A percentile compares a stretch with the other conserved stretches of the same genome.
Evolutionary conservation across 2,888 invertebrate genomes (phyloP).

Genomic region (Abrostola tripartita): DNA sequence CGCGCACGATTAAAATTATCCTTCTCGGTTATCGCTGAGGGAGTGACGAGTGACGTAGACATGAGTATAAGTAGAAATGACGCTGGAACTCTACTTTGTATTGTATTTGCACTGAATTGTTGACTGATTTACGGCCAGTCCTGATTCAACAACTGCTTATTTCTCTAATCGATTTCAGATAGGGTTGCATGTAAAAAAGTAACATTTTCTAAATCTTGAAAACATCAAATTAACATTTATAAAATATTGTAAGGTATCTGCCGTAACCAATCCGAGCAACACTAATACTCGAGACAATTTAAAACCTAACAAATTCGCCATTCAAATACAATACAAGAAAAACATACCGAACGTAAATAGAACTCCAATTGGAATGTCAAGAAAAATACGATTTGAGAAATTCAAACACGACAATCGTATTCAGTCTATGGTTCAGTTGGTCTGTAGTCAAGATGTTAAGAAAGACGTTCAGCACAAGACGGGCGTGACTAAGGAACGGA

Average conservation of each 20-base stretch:
- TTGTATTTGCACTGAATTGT: conserved; percentile 29
- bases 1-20: conserved; percentile 87
- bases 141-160: conserved; percentile 27
- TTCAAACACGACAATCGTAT: conserved; percentile 5
- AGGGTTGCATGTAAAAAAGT: background rate
- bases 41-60: conserved; percentile 73
- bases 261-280: conserved; percentile 1
- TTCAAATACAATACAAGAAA: conserved; percentile 3
- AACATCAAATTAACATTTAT: background rate
- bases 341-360: background rate
- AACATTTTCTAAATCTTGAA: no score
- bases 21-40: conserved; percentile 82
- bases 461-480: conserved; percentile 84
- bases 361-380: conserved; percentile 9
- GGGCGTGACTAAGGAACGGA: conserved; percentile 74
- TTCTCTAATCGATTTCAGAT: conserved; percentile 16
- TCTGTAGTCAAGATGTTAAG: conserved; percentile 79
- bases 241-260: background rate
- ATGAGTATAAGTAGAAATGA: conserved; percentile 54
- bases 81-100: conserved; percentile 33
- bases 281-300: conserved; percentile 6
- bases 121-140: conserved; percentile 26
- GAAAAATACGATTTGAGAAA: conserved; percentile 5
- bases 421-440: conserved; percentile 53
- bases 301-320: background rate